Evolutionary conservation across 2,113 vertebrate genomes (phyloP).

Genomic region (Caloenas nicobarica): DNA sequence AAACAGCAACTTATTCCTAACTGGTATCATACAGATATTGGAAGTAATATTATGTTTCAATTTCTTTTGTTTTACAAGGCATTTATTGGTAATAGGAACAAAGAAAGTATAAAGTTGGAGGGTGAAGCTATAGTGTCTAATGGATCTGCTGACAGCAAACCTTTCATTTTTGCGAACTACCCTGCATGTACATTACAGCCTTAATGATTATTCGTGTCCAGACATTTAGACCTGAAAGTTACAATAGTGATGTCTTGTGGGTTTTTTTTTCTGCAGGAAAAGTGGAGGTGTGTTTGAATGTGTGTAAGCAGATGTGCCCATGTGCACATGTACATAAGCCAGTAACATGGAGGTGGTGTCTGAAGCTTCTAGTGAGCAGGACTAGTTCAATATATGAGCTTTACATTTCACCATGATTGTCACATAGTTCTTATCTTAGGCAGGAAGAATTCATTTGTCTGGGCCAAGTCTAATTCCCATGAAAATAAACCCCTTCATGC

Average conservation of each 20-base stretch:
- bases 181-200: not conserved
- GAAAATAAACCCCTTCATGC: not conserved
- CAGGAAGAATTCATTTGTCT: not conserved
- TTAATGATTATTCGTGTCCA: not conserved
- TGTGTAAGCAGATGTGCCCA: not conserved
- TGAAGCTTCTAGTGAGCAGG: not conserved
- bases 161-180: not conserved
- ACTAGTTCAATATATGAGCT: not conserved
- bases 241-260: fast-evolving
- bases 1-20: not conserved
- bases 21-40: not conserved
- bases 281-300: not conserved
- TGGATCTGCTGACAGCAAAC: not conserved
- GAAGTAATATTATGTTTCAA: not conserved
- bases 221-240: not conserved
- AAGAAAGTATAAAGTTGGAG: not conserved
- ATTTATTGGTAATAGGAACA: not conserved
- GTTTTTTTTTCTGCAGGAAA: not conserved
- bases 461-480: not conserved
- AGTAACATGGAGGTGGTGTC: not conserved
- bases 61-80: not conserved
- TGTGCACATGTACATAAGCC: not conserved
- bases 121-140: not conserved
- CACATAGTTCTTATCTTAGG: not conserved
- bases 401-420: not conserved